Percentiles rank a stretch among this genome's conserved stretches.
These are phyloP conservation scores for Actinostola sp. DNA, from an alignment of 92 coral and sea anemone species.

Conservation along the genomic window DNA sequence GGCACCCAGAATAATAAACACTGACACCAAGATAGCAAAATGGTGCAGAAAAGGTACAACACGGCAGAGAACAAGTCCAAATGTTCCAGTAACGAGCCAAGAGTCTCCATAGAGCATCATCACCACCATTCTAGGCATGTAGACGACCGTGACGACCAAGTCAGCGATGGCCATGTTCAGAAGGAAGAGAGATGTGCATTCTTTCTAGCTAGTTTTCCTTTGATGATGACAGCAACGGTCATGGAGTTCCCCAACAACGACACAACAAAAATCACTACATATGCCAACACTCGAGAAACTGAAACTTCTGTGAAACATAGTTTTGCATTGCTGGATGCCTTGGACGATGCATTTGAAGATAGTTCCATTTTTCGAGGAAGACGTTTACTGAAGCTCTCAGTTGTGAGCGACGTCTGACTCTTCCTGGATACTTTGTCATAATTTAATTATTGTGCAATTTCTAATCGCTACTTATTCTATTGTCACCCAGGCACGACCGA, in stretches of 20 bases:
- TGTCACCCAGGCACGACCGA: too few relatives aligned
- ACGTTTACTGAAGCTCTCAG: too few relatives aligned
- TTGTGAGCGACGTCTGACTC: too few relatives aligned
- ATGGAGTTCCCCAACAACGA: conserved; percentile 54
- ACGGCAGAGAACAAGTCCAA: conserved; percentile 48
- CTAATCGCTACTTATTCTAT: too few relatives aligned
- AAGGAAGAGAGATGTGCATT: conserved; percentile 23
- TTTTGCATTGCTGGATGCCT: background rate
- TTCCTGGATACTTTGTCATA: too few relatives aligned
- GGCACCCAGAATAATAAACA: conserved; percentile 31
- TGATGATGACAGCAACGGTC: conserved; percentile 33
- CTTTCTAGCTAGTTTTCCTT: conserved; percentile 11
- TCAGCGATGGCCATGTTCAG: conserved; percentile 56
- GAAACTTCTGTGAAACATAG: conserved; percentile 4
- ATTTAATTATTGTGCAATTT: too few relatives aligned
- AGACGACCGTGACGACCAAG: conserved; percentile 37
- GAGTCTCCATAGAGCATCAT: conserved; percentile 14
- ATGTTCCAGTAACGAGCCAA: conserved; percentile 36
- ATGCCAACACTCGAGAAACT: conserved; percentile 15
- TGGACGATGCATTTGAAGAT: background rate
- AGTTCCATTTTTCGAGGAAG: too few relatives aligned
- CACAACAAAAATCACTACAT: conserved; percentile 42
- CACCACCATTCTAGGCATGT: conserved; percentile 49
- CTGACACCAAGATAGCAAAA: conserved; percentile 44
- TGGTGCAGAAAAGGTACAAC: conserved; percentile 51